These are phyloP conservation scores for Drosophila trichaetosa DNA, from an alignment of 2,888 invertebrate species.

Conservation along the genomic window DNA sequence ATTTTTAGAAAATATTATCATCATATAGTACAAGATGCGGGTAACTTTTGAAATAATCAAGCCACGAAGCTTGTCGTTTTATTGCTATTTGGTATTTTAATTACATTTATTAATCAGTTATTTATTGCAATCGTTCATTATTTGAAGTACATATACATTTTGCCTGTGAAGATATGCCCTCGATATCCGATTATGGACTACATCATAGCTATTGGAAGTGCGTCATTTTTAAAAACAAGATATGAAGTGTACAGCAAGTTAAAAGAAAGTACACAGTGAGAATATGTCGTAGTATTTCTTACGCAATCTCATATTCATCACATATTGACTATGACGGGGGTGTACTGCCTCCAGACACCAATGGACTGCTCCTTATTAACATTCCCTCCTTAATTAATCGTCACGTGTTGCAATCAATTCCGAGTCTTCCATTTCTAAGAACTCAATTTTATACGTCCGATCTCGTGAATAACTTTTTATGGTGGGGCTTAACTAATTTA, in stretches of 20 bases:
- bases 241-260: not conserved
- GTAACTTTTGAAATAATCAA: not conserved
- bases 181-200: not conserved
- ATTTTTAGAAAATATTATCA: no score
- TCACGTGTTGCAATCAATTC: no score
- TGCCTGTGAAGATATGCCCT: not conserved
- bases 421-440: no score
- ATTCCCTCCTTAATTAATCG: no score
- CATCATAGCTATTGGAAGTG: not conserved
- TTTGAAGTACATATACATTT: not conserved
- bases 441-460: not conserved
- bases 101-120: not conserved
- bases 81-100: not conserved
- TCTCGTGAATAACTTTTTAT: not conserved
- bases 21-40: not conserved
- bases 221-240: not conserved
- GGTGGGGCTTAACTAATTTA: no score
- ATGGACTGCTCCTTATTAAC: no score
- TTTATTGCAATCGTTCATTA: not conserved
- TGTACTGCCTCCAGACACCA: no score
- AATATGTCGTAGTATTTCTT: not conserved
- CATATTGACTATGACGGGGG: no score
- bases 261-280: not conserved
- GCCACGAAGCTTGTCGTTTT: not conserved
- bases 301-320: no score